These are phyloP conservation scores for Hemitrygon akajei DNA, from an alignment of 2,797 vertebrate species.

Conservation along the genomic window DNA sequence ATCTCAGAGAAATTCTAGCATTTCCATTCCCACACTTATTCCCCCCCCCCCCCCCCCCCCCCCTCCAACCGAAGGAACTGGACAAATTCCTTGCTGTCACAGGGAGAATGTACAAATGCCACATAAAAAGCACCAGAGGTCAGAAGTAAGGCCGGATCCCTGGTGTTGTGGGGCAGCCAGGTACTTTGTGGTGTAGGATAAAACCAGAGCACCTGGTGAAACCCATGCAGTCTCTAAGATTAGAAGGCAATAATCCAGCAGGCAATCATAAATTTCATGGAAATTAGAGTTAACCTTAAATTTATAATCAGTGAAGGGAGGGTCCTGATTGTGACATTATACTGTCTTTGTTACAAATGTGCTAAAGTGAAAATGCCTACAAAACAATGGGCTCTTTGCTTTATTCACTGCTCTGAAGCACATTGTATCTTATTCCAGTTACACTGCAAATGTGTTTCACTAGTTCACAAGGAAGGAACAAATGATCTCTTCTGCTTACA, in stretches of 20 bases:
- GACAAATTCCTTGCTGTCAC: no score
- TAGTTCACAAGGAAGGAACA: not conserved
- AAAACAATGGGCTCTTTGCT: not conserved
- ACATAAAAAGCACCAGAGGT: no score
- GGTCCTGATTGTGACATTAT: not conserved
- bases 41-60: no score
- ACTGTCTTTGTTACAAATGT: not conserved
- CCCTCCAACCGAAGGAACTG: no score
- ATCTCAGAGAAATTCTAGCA: no score
- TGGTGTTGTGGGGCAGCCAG: no score
- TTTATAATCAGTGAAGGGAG: not conserved
- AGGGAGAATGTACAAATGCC: no score
- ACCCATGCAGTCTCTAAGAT: no score
- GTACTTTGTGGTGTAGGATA: no score
- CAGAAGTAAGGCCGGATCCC: no score
- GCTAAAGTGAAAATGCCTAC: not conserved
- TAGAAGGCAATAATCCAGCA: not conserved
- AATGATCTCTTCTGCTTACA: slow-evolving; percentile 24
- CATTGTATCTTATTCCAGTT: not conserved
- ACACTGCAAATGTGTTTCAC: not conserved
- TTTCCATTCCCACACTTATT: no score
- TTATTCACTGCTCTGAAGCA: slow-evolving; percentile 1
- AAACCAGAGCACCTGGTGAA: no score
- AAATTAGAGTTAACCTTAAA: not conserved
- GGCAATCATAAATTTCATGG: not conserved